Evolutionary conservation across 2,113 vertebrate species (phyloP), one percentile per base, ranked within the genome.

Genomic region (Trinectes maculatus): DNA sequence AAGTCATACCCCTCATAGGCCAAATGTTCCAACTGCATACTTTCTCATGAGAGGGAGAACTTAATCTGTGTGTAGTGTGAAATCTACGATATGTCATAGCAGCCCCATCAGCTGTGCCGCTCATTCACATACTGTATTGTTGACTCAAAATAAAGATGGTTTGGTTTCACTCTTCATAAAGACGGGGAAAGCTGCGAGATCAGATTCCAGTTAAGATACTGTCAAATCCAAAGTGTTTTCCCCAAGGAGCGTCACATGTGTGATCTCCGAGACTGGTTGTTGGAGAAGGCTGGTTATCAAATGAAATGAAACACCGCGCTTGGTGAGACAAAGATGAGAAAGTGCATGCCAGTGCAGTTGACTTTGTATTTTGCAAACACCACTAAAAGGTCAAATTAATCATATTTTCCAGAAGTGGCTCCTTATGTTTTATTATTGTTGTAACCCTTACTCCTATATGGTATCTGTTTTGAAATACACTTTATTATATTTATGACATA

Each of bases 1-100:
- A 82, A 79, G 75, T 82, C 77, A 83, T 70, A 71, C 54, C 71
- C 31, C 19, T 68, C 65, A 43, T 28, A 67, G 62, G 69, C 71
- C 68, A 83, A 83, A 83, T 74, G 64, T 59, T 79, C 67, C 11
- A 18, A 55, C 80, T 59, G 80, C 88, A 90, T 88, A 88, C 73
- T 87, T 90, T 90, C 85, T 84, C 87, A 87, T 88, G 88, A 85
- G 82, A 72, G 61, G 48, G 84, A 71, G 76, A 86, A 88, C 76
- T 83, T 39, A 82, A 85, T 85, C 77, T 79, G 83, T 72, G 55
- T 67, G 62, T 52, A 48, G 78, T 89, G 84, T 89, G 84, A 91
- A 86, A 90, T 88, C 71, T 51, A 71, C 56, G 57, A 79, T 81
- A 72, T 85, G 80, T 85, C 80, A 55, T 66, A 53, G 68, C 73